A percentile compares a stretch with the other conserved stretches of the same genome.
phyloP scores from a whole-genome alignment of 2,888 invertebrate genomes.

The Drosophila rubida region DNA sequence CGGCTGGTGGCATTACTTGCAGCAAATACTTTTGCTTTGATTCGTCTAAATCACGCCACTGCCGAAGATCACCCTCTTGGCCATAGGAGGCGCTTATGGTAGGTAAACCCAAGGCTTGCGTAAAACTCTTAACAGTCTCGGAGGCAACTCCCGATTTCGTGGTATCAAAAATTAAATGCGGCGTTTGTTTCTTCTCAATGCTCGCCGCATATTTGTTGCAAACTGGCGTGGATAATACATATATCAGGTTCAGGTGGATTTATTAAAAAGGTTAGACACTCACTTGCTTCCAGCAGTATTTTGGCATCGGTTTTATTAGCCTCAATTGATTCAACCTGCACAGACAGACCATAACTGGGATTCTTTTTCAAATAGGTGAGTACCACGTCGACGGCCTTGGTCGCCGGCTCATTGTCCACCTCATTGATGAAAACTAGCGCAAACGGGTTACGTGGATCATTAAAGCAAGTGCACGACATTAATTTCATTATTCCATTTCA shows the following conservation, averaged over 20 bases:
- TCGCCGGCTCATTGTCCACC: slow-evolving; percentile 89
- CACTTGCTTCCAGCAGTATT: slow-evolving; percentile 89
- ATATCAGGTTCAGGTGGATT: background rate
- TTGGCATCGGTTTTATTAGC: slow-evolving; percentile 91
- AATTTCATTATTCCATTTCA: slow-evolving; percentile 46
- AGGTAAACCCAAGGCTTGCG: slow-evolving; percentile 91
- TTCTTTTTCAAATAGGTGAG: slow-evolving; percentile 90
- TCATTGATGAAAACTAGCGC: slow-evolving; percentile 88
- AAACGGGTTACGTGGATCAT: slow-evolving; percentile 13
- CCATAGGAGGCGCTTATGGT: slow-evolving; percentile 95
- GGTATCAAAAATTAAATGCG: slow-evolving; percentile 92
- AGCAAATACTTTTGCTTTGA: slow-evolving; percentile 91
- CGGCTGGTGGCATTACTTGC: slow-evolving; percentile 91
- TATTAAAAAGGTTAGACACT: slow-evolving; percentile 56
- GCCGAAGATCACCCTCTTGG: slow-evolving; percentile 90
- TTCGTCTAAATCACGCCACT: slow-evolving; percentile 91
- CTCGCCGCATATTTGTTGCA: slow-evolving; percentile 90
- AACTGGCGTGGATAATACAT: slow-evolving; percentile 85
- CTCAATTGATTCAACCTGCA: slow-evolving; percentile 87
- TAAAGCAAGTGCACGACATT: slow-evolving; percentile 25
- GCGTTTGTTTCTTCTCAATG: slow-evolving; percentile 88
- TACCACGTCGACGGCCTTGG: slow-evolving; percentile 90
- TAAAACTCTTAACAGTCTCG: slow-evolving; percentile 94
- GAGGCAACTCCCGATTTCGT: slow-evolving; percentile 93
- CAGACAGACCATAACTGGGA: slow-evolving; percentile 87